These are phyloP conservation scores for Andrena dorsata DNA, from an alignment of 2,888 invertebrate genomes.

Conservation along the genomic window DNA sequence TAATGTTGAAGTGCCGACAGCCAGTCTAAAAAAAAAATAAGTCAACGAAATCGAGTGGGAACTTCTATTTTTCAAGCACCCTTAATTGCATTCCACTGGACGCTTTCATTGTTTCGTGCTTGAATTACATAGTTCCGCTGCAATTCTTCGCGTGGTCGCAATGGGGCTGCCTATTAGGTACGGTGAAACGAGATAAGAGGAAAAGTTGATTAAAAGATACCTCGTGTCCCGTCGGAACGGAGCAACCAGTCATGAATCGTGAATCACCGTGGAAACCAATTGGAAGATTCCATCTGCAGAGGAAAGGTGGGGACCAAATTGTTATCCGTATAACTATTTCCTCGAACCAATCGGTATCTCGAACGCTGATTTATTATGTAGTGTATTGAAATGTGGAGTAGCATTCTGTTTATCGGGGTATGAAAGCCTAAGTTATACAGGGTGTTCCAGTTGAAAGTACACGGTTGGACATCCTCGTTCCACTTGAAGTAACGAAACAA, in stretches of 20 bases:
- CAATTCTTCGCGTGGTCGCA: background rate
- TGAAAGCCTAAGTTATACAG: too few relatives aligned
- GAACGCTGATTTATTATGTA: too few relatives aligned
- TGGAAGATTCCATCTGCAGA: background rate
- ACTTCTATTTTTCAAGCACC: background rate
- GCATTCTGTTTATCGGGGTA: too few relatives aligned
- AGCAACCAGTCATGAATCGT: background rate
- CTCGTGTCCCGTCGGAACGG: background rate
- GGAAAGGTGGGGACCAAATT: conserved; percentile 16
- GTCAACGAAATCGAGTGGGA: background rate
- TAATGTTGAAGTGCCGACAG: background rate
- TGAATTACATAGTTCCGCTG: background rate
- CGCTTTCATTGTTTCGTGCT: background rate
- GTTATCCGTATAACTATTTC: background rate
- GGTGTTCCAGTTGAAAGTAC: too few relatives aligned
- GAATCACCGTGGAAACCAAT: background rate
- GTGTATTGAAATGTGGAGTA: too few relatives aligned
- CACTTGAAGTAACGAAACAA: too few relatives aligned
- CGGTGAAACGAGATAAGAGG: background rate
- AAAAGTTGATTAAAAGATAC: conserved; percentile 1
- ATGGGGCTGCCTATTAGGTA: background rate
- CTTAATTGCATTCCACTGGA: background rate
- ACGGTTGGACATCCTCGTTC: too few relatives aligned
- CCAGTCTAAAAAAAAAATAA: background rate
- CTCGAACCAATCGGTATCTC: background rate